phyloP scores from a whole-genome alignment of 2,113 vertebrate species.

The Martes martes region DNA sequence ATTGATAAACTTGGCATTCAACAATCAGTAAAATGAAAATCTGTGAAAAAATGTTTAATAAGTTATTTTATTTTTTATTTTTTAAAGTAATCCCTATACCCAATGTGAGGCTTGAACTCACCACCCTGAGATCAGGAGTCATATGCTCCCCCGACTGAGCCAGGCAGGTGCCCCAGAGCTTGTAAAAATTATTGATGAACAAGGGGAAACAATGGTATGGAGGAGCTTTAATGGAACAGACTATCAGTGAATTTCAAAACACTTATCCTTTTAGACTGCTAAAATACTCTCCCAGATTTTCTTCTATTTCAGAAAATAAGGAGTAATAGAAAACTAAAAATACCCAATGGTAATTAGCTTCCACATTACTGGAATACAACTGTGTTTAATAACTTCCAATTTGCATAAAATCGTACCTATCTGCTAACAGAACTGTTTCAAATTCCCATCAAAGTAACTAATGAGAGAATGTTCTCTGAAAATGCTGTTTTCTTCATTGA shows the following conservation, averaged over 20 bases:
- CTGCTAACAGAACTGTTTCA: not conserved
- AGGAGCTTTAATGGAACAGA: not conserved
- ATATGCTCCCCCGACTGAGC: not conserved
- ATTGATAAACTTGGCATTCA: not conserved
- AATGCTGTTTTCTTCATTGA: not conserved
- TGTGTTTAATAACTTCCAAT: slow-evolving; percentile 21
- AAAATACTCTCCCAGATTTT: not conserved
- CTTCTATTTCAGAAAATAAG: slow-evolving; percentile 7
- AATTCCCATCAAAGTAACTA: not conserved
- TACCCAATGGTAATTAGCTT: not conserved
- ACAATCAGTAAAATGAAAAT: not conserved
- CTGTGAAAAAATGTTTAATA: not conserved
- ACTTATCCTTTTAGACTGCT: not conserved
- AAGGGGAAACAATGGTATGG: not conserved
- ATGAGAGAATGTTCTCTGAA: not conserved
- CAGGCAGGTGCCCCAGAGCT: not conserved
- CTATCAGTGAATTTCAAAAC: slow-evolving; percentile 10
- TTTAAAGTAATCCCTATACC: not conserved
- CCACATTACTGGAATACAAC: not conserved
- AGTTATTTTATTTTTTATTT: not conserved
- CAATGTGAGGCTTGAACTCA: not conserved
- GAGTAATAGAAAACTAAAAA: not conserved
- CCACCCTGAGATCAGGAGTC: not conserved
- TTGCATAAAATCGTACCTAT: not conserved
- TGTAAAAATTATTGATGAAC: slow-evolving; percentile 9